A percentile compares a stretch with the other conserved stretches of the same genome.
phyloP scores from a whole-genome alignment of 2,888 invertebrate species.

The Spilosoma lubricipeda region DNA sequence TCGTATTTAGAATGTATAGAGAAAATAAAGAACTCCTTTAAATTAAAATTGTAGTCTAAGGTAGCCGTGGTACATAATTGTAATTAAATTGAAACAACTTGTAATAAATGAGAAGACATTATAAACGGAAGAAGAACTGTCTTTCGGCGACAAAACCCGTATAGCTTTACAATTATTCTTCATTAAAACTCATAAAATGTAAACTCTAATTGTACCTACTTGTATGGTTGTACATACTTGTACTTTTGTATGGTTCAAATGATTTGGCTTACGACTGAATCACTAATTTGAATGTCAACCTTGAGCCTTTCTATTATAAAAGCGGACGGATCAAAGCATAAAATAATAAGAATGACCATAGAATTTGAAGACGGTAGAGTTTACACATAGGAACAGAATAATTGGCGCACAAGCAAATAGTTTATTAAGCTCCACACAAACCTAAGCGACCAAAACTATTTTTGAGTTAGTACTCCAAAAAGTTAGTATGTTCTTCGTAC shows the following conservation, averaged over 20 bases:
- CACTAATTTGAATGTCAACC: not conserved
- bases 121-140: not conserved
- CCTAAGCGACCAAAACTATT: slow-evolving; percentile 16
- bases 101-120: not conserved
- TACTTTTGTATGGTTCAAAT: not conserved
- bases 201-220: not conserved
- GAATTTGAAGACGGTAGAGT: slow-evolving; percentile 26
- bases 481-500: slow-evolving; percentile 19
- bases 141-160: not conserved
- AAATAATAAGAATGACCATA: slow-evolving; percentile 21
- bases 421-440: slow-evolving; percentile 18
- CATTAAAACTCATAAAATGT: not conserved
- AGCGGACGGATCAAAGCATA: slow-evolving; percentile 45
- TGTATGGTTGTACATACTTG: no score
- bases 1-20: no score
- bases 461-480: slow-evolving; percentile 18
- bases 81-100: no score
- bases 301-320: slow-evolving; percentile 23
- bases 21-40: not conserved
- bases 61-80: not conserved
- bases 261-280: not conserved
- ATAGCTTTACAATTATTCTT: not conserved
- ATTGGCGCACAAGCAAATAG: slow-evolving; percentile 18
- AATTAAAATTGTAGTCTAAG: not conserved
- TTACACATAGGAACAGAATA: slow-evolving; percentile 36